Evolutionary conservation across 2,888 invertebrate genomes (phyloP).

Genomic region (Leptothorax acervorum): DNA sequence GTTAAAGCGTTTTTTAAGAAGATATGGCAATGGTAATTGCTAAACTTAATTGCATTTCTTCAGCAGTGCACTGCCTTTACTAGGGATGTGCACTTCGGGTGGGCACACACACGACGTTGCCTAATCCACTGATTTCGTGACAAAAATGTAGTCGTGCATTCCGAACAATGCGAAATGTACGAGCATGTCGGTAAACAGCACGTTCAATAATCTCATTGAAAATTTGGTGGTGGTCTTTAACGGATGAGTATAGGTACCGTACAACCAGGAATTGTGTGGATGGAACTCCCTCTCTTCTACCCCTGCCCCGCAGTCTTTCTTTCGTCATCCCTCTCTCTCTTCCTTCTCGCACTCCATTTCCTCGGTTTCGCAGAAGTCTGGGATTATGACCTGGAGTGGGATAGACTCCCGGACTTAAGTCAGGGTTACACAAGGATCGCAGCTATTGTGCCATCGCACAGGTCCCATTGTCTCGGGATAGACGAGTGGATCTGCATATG

Average conservation of each 20-base stretch:
- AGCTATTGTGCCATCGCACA: constrained; percentile 83
- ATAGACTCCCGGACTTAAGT: constrained; percentile 85
- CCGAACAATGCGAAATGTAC: neutral
- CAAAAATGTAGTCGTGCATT: constrained; percentile 43
- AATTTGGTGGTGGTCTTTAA: constrained; percentile 74
- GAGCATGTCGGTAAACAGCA: neutral
- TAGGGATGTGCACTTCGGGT: neutral
- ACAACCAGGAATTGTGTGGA: constrained; percentile 58
- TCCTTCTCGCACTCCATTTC: constrained; percentile 72
- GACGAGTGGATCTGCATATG: constrained; percentile 86
- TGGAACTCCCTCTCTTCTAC: constrained; percentile 58
- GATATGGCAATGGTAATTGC: neutral
- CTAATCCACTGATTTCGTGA: neutral
- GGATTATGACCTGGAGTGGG: constrained; percentile 84
- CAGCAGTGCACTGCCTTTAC: neutral
- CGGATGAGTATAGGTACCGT: constrained; percentile 71
- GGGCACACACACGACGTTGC: neutral
- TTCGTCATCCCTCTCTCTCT: constrained; percentile 47
- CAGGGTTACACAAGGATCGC: constrained; percentile 86
- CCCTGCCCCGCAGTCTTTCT: constrained; percentile 47
- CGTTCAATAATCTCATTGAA: constrained; percentile 54
- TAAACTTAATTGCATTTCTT: neutral
- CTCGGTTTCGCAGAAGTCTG: constrained; percentile 82
- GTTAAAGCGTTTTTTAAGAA: neutral
- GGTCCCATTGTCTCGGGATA: constrained; percentile 84